Base-by-base conservation (phyloP, 2,797 vertebrate genomes). In the Onychomys torridus region DNA sequence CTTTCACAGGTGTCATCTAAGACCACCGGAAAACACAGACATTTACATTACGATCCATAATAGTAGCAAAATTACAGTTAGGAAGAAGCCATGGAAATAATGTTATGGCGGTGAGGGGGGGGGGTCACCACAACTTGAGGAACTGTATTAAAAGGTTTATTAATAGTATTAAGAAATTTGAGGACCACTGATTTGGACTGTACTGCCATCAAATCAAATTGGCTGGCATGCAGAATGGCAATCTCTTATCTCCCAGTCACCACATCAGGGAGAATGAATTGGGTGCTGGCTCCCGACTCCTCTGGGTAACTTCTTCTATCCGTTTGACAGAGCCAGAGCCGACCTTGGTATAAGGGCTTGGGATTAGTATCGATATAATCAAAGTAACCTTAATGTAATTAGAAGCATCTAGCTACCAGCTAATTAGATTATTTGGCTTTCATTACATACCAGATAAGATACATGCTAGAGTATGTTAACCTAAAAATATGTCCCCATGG, bases 341-440 rank as follows among this genome's bases (percentile, higher is more conserved):
- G 32, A 76, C 49, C 61, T 89, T 69, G 55, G 37, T 11, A 63
- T 87, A 78, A 52, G 82, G 59, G 13, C 83, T 90, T 71, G 65
- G 92, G 89, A 83, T 83, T n/a, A 94, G 78, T 76, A 91, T 78
- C 43, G 29, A 7, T 27, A n/a, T 63, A 87, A 89, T 94, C 77
- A 59, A 65, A 92, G 94, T 85, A 87, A 55, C 76, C 83, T 95
- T 93, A 93, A 91, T 96, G 76, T 90, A 83, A 97, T 97, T 90
- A 94, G 96, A 90, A 95, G 57, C 92, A 90, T 91, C 57, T 52
- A 59, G 37, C 59, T 93, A 61, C 83, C 92, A 94, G 69, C 94
- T 90, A 88, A 96, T 90, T 93, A 78, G 49, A 81, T 84, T 85
- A 69, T 73, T 87, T 91, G 21, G 61, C 89, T 89, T 95, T 94